These are phyloP conservation scores for Crotalus tigris DNA, from an alignment of 2,113 vertebrate genomes.

Conservation along the genomic window DNA sequence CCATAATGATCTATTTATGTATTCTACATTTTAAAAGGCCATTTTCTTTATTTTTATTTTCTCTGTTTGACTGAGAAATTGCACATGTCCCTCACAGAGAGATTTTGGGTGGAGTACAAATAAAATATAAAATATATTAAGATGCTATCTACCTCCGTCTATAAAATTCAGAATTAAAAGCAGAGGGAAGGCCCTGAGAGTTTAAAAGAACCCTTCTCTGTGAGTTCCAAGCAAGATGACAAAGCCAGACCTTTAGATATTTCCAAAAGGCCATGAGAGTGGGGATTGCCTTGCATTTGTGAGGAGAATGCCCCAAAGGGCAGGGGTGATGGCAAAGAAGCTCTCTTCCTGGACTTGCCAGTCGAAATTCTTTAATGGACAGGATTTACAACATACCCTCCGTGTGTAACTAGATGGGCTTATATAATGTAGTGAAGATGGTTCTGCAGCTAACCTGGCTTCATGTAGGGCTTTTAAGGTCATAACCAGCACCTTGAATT, in stretches of 20 bases:
- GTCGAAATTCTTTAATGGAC: background rate
- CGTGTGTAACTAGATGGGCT: background rate
- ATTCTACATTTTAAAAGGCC: background rate
- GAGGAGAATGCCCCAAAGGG: background rate
- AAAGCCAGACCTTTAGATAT: background rate
- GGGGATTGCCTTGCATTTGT: background rate
- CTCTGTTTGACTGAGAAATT: background rate
- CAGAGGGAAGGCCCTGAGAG: background rate
- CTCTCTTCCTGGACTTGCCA: background rate
- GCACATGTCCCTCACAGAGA: background rate
- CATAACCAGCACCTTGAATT: background rate
- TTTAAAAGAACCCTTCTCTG: background rate
- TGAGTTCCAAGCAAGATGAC: background rate
- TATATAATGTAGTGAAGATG: background rate
- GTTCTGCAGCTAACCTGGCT: background rate
- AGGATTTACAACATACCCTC: background rate
- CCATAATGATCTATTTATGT: background rate
- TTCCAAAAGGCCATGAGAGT: background rate
- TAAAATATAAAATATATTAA: background rate
- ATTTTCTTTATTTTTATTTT: background rate
- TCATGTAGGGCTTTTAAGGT: background rate
- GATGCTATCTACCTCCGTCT: background rate
- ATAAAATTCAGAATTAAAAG: background rate
- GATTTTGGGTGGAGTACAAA: background rate
- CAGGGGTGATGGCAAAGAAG: background rate